These are phyloP conservation scores for Sarcoramphus papa DNA, from an alignment of 2,797 vertebrate species.

Conservation along the genomic window DNA sequence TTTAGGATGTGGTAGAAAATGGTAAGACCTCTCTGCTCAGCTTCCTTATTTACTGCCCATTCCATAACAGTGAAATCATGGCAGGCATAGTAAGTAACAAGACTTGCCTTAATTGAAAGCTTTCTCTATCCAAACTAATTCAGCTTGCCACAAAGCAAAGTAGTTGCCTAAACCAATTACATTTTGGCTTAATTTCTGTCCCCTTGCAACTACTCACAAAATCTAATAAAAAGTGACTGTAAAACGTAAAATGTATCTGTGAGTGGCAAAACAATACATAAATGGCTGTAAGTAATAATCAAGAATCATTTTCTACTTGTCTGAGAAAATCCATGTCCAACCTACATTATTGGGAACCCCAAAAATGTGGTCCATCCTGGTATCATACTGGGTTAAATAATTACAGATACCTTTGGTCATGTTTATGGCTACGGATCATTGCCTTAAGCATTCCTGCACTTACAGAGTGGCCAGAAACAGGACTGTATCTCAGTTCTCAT, in stretches of 20 bases:
- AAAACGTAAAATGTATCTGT: neutral
- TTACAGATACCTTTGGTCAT: neutral
- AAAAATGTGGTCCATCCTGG: neutral
- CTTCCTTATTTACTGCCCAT: neutral
- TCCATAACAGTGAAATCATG: neutral
- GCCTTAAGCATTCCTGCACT: neutral
- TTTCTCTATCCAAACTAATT: neutral
- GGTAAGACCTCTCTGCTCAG: neutral
- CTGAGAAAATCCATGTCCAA: neutral
- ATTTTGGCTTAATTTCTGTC: neutral
- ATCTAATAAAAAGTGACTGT: neutral
- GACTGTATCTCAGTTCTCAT: neutral
- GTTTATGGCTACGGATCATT: neutral
- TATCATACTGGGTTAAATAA: neutral
- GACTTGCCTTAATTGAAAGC: neutral
- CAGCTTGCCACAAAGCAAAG: neutral
- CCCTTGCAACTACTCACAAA: neutral
- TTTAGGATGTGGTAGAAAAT: neutral
- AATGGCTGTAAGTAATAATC: neutral
- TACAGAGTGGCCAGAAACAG: neutral
- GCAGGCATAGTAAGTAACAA: neutral
- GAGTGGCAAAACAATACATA: neutral
- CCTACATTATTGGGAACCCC: fast-evolving
- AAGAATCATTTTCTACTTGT: neutral
- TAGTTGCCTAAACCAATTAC: neutral